A percentile compares a stretch with the other conserved stretches of the same genome.
Evolutionary conservation across 2,888 invertebrate species (phyloP).

Genomic region (Cantharis rustica): DNA sequence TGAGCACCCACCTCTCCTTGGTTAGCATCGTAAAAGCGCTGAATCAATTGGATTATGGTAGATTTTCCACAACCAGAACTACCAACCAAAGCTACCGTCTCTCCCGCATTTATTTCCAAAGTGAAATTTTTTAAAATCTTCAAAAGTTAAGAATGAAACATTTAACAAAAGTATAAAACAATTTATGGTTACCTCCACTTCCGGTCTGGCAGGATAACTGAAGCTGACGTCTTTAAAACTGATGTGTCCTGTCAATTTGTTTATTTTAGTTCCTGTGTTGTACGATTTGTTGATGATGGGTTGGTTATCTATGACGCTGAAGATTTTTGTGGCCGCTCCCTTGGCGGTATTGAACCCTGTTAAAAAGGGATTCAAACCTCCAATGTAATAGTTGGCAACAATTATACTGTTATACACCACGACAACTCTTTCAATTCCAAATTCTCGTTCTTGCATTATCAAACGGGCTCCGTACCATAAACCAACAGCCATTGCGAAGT

Average conservation of each 20-base stretch:
- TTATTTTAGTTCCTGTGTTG: conserved; percentile 55
- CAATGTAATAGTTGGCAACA: not conserved
- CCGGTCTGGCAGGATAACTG: not conserved
- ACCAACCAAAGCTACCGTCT: conserved; percentile 76
- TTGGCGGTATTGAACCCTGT: not conserved
- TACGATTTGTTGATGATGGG: conserved; percentile 38
- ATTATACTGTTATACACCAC: not conserved
- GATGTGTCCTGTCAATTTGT: not conserved
- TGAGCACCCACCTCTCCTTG: conserved; percentile 64
- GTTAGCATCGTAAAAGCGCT: conserved; percentile 72
- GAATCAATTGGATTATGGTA: conserved; percentile 73
- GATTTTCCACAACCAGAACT: conserved; percentile 79
- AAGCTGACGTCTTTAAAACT: not conserved
- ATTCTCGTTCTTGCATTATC: not conserved
- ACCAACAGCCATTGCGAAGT: not conserved
- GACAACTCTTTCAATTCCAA: not conserved
- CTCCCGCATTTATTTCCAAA: conserved; percentile 68
- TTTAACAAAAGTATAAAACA: too few relatives aligned
- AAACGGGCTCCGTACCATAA: not conserved
- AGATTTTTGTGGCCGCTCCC: not conserved
- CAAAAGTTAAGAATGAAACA: not conserved
- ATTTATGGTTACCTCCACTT: conserved; percentile 45
- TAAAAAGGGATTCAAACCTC: not conserved
- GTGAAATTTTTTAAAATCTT: conserved; percentile 68
- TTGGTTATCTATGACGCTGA: not conserved